These are phyloP conservation scores for Seladonia tumulorum DNA, from an alignment of 2,888 invertebrate genomes.

Conservation along the genomic window DNA sequence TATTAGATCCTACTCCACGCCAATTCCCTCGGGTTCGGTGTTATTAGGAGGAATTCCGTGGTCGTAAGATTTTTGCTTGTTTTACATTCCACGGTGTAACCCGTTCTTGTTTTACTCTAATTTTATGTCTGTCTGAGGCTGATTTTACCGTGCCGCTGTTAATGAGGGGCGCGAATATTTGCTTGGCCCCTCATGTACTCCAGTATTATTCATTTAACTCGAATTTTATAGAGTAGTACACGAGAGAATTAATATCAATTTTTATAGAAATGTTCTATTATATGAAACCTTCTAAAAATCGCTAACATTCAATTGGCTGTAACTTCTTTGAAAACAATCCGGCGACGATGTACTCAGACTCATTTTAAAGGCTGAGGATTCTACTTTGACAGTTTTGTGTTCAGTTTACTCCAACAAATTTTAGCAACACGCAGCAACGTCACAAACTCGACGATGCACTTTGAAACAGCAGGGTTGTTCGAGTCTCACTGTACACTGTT, in stretches of 20 bases:
- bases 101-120: neutral
- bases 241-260: neutral
- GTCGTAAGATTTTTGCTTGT: neutral
- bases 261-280: neutral
- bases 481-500: no score
- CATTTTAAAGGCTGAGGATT: no score
- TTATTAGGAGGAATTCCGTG: conserved; percentile 3
- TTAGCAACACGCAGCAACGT: no score
- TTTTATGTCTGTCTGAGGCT: neutral
- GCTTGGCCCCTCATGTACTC: neutral
- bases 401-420: no score
- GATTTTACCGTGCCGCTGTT: neutral
- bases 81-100: neutral
- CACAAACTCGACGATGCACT: no score
- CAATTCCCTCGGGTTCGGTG: neutral
- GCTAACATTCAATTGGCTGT: no score
- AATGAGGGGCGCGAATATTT: neutral
- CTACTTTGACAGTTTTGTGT: no score
- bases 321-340: no score
- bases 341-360: no score
- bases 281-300: no score
- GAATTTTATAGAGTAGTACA: neutral
- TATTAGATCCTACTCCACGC: conserved; percentile 5
- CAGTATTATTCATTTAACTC: neutral
- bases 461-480: no score